Base-by-base conservation (phyloP, 2,797 vertebrate species). In the Heteromormyrus szaboi region DNA sequence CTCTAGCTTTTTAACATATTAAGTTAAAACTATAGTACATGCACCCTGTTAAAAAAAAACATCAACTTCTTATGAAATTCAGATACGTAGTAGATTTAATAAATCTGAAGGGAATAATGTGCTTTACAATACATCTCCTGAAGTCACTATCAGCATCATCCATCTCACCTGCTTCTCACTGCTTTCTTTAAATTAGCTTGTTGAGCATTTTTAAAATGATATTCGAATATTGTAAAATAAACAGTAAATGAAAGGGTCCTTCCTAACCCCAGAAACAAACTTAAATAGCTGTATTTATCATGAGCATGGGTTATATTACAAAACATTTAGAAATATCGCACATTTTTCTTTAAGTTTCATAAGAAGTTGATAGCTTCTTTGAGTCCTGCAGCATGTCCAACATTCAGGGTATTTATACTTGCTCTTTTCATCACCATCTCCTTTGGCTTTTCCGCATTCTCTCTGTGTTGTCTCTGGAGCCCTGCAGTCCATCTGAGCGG, bases 331-430 rank as follows among this genome's bases (percentile, higher is more conserved):
- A 85, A 56, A 56, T 33, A 68, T 68, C 11, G 14, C 65, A 79
- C 72, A 44, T 1, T 79, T 19, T 79, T 17, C 25, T 9, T 41
- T 46, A 9, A 79, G 65, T 37, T 33, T 72, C 65, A 72, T 72
- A 72, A 72, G 29, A 72, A 72, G 65, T 29, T 37, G 65, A 72
- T 37, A 72, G 65, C 33, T 72, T 17, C 29, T 81, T n/a, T 46
- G 41, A 46, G 68, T 6, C 3, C 33, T 19, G 29, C 33, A 72
- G 33, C 4, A 37, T 37, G 53, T 37, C 2, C 41, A 17, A 3
- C n/a, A 46, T 87, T n/a, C 85, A 37, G 29, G 4, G 37, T 46
- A 22, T 51, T 83, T 90, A 48, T 88, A 91, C 92, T 89, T 90
- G 79, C 92, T 89, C 50, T 88, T 91, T 85, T 88, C 41, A 56